These are phyloP conservation scores for Pocillopora verrucosa DNA, from an alignment of 64 coral and sea anemone genomes.

Conservation along the genomic window DNA sequence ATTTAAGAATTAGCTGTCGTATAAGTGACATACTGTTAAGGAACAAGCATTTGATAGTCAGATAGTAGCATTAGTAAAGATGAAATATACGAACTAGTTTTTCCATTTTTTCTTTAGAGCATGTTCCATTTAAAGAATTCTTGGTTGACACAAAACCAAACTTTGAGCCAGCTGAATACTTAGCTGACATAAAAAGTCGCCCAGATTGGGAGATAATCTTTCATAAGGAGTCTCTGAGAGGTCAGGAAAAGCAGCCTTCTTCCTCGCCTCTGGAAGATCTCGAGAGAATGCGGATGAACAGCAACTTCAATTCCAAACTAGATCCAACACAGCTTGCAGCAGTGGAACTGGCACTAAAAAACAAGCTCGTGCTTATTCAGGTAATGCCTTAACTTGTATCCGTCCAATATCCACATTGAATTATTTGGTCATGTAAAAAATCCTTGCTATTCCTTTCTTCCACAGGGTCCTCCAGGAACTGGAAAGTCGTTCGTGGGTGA, in stretches of 20 bases:
- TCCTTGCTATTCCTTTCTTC: not conserved
- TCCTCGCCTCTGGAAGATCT: slow-evolving; percentile 44
- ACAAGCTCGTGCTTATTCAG: slow-evolving; percentile 79
- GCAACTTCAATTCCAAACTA: slow-evolving; percentile 16
- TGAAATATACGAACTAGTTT: too few species aligned
- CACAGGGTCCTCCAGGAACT: slow-evolving; percentile 73
- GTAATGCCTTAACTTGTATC: not conserved
- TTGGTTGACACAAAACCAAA: slow-evolving; percentile 35
- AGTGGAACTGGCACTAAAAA: slow-evolving; percentile 62
- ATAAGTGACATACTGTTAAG: too few species aligned
- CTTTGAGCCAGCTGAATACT: slow-evolving; percentile 31
- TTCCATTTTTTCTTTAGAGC: slow-evolving; percentile 15
- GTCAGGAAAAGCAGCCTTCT: not conserved
- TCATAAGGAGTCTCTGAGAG: not conserved
- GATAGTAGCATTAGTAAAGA: too few species aligned
- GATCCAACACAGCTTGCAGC: slow-evolving; percentile 83
- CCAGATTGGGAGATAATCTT: slow-evolving; percentile 64
- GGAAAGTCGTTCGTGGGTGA: slow-evolving; percentile 73
- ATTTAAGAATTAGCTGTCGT: too few species aligned
- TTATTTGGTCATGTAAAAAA: not conserved
- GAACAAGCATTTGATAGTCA: not conserved
- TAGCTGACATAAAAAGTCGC: slow-evolving; percentile 1
- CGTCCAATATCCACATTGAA: not conserved
- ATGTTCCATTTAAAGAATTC: slow-evolving; percentile 53
- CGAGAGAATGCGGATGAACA: not conserved